phyloP scores from a whole-genome alignment of 2,797 vertebrate species.

The Rhynchonycteris naso region DNA sequence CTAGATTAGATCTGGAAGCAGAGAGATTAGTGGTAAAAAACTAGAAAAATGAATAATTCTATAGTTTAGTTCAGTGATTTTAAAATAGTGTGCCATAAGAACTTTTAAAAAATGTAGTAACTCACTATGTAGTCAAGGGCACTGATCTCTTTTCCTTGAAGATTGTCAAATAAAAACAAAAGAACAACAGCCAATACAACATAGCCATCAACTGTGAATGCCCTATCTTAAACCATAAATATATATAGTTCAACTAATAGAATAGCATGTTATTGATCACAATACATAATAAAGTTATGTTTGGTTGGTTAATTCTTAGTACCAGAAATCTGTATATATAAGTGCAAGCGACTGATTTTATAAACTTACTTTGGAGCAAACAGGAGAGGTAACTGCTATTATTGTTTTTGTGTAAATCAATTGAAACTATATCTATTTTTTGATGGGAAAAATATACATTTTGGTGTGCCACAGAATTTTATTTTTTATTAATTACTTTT shows the following conservation, averaged over 20 bases:
- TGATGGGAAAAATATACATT: neutral
- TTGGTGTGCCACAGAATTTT: neutral
- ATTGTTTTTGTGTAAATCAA: neutral
- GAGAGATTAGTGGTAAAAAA: neutral
- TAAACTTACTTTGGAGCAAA: neutral
- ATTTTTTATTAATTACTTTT: too few species aligned
- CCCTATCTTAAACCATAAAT: neutral
- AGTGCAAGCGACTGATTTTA: neutral
- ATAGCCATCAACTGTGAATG: neutral
- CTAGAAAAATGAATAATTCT: neutral
- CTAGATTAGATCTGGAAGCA: neutral
- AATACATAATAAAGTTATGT: neutral
- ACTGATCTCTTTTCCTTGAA: neutral
- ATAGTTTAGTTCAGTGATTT: neutral
- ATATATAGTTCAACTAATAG: neutral
- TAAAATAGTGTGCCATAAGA: neutral
- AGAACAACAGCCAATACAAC: neutral
- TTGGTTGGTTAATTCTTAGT: neutral
- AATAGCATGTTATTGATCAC: neutral
- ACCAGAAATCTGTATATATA: neutral
- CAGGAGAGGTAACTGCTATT: neutral
- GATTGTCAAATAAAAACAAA: neutral
- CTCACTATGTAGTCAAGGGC: neutral
- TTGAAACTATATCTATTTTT: neutral
- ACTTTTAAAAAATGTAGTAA: neutral